Base-by-base conservation (phyloP, 2,888 invertebrate genomes). In the Mimas tiliae region DNA sequence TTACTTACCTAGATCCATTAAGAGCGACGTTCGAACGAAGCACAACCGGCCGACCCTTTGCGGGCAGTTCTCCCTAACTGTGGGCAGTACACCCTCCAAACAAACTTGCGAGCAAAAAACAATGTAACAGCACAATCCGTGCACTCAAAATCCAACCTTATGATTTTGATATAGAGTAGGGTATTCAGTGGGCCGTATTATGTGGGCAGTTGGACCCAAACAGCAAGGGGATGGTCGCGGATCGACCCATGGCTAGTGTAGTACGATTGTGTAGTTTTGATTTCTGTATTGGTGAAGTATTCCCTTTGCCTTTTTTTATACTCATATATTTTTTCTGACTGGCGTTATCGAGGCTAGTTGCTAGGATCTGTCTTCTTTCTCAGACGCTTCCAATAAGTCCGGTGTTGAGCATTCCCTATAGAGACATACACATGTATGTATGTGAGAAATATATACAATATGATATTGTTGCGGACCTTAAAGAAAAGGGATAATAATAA, bases 81-180 rank as follows among this genome's bases (percentile, higher is more conserved):
- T 92, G 92, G 92, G 92, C 93, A 93, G 92, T 90, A 82, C 91
- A 88, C 91, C 93, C 91, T 86, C 86, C 82, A 86, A 84, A 84
- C 83, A 84, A 84, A 85, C 80, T 77, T 72, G 72, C 74, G 75
- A 82, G 76, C 84, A 85, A 88, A 91, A 87, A 91, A 90, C 89
- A 88, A 82, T 81, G 76, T 81, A 90, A 83, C 84, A 73, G 70
- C 82, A 80, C 51, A 42, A n/a, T 55, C 42, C 52, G 14, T 27
- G 33, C 74, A 75, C 58, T 9, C 67, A 1, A 84, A 82, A 81
- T 52, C 70, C 72, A 68, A 81, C 85, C 76, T 65, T 87, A 82
- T 34, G 0, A 0, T 0, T 0, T 1, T 0, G 0, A 0, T 0
- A 55, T 78, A 79, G 52, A 67, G 77, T 72, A 34, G 53, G 68